Base-by-base conservation (phyloP, 35 echinoderm and acorn worm genomes). In the Eucidaris tribuloides region DNA sequence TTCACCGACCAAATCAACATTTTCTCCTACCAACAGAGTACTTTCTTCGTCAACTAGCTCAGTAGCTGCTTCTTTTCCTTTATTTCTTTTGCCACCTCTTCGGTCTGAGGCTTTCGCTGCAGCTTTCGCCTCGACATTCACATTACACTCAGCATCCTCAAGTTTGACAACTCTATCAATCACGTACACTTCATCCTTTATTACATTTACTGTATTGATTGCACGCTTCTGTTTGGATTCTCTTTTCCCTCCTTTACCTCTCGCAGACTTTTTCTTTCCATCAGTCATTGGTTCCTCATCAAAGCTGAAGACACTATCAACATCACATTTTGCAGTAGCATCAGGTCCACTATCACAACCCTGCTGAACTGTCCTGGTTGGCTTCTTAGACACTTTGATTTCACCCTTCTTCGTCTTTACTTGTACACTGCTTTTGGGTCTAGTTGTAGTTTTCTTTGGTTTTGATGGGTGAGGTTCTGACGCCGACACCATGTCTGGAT, bases 321-420 rank as follows among this genome's bases (percentile, higher is more conserved):
- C 25, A 32, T 37, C 34, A 30, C 34, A 42, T 33, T 22, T 30
- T 14, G 45, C 17, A 56, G 52, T 25, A 55, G 48, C 38, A 2
- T 20, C 6, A 32, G 30, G 20, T 35, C 13, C 30, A 35, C 4
- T 9, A 35, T 74, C 68, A 43, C 29, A 3, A 74, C n/a, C 44
- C 41, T 20, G 9, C 19, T 74, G 38, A 9, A 40, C 24, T 1
- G 34, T 24, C 44, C 40, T 74, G 37, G 31, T 85, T 79, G 71
- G 14, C 57, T 90, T 84, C 58, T 71, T 91, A 25, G 31, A 58
- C 4, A 92, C 77, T 54, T 77, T 92, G 74, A 70, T 86, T 22
- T 42, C 63, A 55, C 89, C 89, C 25, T 92, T 92, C 80, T 92
- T 92, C 29, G 89, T 36, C 25, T 34, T 82, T 4, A 45, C 82